Conservation (phyloP, 2,797 vertebrate species). For the Melopsittacus undulatus region DNA sequence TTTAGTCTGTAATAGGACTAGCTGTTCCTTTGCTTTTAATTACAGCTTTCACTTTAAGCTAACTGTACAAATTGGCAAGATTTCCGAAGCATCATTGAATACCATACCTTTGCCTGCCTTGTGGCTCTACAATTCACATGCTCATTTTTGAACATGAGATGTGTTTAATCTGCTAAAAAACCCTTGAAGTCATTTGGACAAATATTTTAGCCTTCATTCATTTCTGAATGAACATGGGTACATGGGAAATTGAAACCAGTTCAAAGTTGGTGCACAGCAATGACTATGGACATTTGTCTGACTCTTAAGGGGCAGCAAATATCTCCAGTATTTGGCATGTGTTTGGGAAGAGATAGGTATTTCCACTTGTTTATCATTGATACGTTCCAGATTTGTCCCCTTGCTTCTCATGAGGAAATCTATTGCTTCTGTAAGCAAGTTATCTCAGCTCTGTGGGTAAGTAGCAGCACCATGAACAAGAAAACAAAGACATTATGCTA, state of each 20-base stretch:
- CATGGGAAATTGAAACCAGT: background rate
- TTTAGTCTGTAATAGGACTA: background rate
- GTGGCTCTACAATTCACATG: background rate
- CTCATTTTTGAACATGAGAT: background rate
- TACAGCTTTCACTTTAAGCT: slow-evolving; percentile 40
- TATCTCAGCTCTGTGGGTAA: background rate
- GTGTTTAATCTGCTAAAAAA: slow-evolving; percentile 19
- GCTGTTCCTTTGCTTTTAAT: slow-evolving; percentile 50
- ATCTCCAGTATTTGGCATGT: background rate
- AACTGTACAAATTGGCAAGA: slow-evolving; percentile 38
- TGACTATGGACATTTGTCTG: background rate
- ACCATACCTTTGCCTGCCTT: background rate
- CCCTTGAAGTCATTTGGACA: background rate
- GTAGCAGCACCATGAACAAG: background rate
- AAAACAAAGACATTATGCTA: background rate
- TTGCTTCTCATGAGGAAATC: background rate
- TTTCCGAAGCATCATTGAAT: slow-evolving; percentile 24
- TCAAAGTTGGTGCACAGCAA: background rate
- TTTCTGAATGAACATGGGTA: background rate
- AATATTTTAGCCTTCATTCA: background rate
- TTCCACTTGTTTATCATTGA: background rate
- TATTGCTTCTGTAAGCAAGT: background rate
- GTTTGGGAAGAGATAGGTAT: background rate
- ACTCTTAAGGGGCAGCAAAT: background rate
- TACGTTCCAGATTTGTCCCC: background rate